Evolutionary conservation across 2,113 vertebrate species (phyloP).

Genomic region (Cyphomyrus plagiostoma): DNA sequence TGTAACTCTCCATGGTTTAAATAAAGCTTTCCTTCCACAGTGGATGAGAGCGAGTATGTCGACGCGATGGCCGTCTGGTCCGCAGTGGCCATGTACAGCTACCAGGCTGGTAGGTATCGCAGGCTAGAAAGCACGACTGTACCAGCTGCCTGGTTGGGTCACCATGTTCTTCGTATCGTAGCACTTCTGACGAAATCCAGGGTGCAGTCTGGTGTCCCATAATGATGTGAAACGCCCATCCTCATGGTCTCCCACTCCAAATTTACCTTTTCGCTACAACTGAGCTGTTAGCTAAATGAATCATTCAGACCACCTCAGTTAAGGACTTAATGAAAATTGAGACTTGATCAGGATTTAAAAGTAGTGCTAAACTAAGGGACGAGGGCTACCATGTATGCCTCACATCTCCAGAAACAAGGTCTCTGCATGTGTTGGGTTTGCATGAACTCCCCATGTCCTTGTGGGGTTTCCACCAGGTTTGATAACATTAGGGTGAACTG

Average conservation of each 20-base stretch:
- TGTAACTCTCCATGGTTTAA: not conserved
- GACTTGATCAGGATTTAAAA: not conserved
- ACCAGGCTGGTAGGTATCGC: conserved; percentile 69
- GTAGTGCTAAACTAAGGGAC: no score
- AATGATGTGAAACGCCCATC: not conserved
- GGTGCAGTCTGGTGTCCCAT: not conserved
- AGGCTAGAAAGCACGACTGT: not conserved
- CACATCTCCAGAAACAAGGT: not conserved
- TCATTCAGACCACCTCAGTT: not conserved
- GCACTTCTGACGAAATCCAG: not conserved
- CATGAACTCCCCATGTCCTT: not conserved
- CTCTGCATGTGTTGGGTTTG: not conserved
- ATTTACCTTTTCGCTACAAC: not conserved
- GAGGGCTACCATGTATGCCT: not conserved
- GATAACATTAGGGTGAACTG: not conserved
- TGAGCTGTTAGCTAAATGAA: not conserved
- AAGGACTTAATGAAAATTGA: not conserved
- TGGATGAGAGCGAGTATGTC: conserved; percentile 51
- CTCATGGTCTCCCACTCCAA: not conserved
- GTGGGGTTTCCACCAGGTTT: not conserved
- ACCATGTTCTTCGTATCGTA: not conserved
- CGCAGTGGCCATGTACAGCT: conserved; percentile 75
- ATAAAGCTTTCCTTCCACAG: not conserved
- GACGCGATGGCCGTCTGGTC: conserved; percentile 38
- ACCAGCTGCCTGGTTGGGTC: not conserved